These are phyloP conservation scores for Conus canariensis DNA, from an alignment of 2,888 invertebrate species.

Conservation along the genomic window DNA sequence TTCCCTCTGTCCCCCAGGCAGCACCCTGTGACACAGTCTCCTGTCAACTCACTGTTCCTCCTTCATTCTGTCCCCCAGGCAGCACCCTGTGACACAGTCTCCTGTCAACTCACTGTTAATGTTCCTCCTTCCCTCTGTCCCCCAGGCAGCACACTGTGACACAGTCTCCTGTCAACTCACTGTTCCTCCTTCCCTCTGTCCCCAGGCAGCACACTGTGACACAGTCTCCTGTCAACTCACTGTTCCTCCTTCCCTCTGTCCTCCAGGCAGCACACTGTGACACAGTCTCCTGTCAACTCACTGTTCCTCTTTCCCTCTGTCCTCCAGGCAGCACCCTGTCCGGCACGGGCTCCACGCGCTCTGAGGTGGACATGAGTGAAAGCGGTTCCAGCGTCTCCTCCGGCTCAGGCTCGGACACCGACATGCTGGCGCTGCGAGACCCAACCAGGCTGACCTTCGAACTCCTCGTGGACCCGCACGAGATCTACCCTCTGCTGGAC, in stretches of 20 bases:
- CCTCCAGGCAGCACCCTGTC: constrained; percentile 63
- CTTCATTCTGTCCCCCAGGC: constrained; percentile 48
- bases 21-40: constrained; percentile 51
- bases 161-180: background rate
- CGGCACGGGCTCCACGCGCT: constrained; percentile 60
- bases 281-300: background rate
- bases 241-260: background rate
- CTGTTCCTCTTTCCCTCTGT: background rate
- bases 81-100: constrained; percentile 54
- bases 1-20: constrained; percentile 52
- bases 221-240: background rate
- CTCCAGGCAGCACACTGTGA: constrained; percentile 61
- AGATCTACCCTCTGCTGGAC: constrained; percentile 61
- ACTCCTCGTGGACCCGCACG: constrained; percentile 63
- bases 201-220: constrained; percentile 61
- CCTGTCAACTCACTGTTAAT: background rate
- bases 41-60: background rate
- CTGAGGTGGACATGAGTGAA: constrained; percentile 61
- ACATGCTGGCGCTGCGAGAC: constrained; percentile 54
- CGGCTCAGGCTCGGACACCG: constrained; percentile 57
- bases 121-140: background rate
- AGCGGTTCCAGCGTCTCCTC: constrained; percentile 55
- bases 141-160: constrained; percentile 61
- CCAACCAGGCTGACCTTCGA: constrained; percentile 63
- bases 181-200: background rate